Percentiles rank a stretch among this genome's conserved stretches.
phyloP scores from a whole-genome alignment of 2,888 invertebrate genomes.

The Suillia variegata region DNA sequence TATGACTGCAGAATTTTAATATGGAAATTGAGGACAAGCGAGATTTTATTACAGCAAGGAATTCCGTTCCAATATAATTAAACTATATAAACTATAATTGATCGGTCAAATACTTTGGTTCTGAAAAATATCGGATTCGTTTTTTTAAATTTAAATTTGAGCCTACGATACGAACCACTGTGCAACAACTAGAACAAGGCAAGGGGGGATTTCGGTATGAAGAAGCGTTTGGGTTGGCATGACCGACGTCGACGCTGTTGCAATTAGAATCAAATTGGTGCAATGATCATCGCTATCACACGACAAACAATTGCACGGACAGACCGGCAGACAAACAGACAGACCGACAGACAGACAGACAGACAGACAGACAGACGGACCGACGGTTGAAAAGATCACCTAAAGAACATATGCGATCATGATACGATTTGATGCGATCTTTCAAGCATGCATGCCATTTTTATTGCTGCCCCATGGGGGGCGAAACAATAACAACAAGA shows the following conservation, averaged over 20 bases:
- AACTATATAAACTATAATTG: too few relatives aligned
- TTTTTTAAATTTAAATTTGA: too few relatives aligned
- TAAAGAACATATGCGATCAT: not conserved
- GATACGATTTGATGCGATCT: not conserved
- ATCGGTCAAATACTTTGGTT: too few relatives aligned
- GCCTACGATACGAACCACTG: too few relatives aligned
- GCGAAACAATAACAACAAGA: not conserved
- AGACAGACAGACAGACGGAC: not conserved
- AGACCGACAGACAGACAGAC: not conserved
- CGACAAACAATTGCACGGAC: conserved; percentile 11
- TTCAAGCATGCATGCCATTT: not conserved
- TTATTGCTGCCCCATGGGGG: not conserved
- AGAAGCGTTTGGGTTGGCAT: not conserved
- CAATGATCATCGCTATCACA: conserved; percentile 39
- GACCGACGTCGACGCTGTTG: conserved; percentile 24
- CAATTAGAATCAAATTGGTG: conserved; percentile 44
- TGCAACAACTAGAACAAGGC: too few relatives aligned
- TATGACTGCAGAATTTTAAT: too few relatives aligned
- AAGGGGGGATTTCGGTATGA: not conserved
- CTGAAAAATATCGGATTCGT: too few relatives aligned
- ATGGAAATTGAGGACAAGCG: too few relatives aligned
- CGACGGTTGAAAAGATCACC: not conserved
- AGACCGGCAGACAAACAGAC: not conserved
- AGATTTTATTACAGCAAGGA: too few relatives aligned
- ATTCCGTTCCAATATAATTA: too few relatives aligned